A percentile compares a stretch with the other conserved stretches of the same genome.
Conservation (phyloP, 2,113 vertebrate genomes). For the Myanophis thanlyinensis region DNA sequence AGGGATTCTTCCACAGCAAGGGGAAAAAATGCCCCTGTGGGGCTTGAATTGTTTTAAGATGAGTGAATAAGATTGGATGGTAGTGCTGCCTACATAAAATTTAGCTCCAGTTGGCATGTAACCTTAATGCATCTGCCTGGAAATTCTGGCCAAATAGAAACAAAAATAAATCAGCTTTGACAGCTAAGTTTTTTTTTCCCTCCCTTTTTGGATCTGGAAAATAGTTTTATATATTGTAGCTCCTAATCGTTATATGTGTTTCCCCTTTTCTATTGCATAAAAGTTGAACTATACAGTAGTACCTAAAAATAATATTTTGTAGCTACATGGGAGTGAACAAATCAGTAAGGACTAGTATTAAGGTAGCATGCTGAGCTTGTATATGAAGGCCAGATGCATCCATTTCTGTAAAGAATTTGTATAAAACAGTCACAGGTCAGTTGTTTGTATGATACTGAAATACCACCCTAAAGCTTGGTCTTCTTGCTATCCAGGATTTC, state of each 20-base stretch:
- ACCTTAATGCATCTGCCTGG: background rate
- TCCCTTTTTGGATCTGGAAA: background rate
- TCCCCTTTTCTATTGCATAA: background rate
- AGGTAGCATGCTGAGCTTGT: background rate
- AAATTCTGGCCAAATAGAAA: background rate
- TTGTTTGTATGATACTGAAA: background rate
- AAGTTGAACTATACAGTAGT: background rate
- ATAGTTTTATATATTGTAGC: background rate
- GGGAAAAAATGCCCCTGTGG: background rate
- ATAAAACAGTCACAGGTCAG: background rate
- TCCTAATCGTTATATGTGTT: background rate
- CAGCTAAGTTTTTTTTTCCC: background rate
- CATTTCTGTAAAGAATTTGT: background rate
- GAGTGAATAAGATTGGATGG: background rate
- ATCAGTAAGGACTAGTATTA: too few relatives aligned
- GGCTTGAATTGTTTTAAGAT: background rate
- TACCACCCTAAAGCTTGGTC: background rate
- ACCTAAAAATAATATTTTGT: background rate
- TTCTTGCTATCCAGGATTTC: background rate
- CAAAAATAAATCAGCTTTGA: background rate
- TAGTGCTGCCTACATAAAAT: background rate
- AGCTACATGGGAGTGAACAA: background rate
- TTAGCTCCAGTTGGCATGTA: background rate
- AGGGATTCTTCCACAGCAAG: background rate
- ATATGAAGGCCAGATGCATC: background rate